A percentile compares a stretch with the other conserved stretches of the same genome.
These are phyloP conservation scores for Penaeus monodon DNA, from an alignment of 2,888 invertebrate genomes.

Conservation along the genomic window DNA sequence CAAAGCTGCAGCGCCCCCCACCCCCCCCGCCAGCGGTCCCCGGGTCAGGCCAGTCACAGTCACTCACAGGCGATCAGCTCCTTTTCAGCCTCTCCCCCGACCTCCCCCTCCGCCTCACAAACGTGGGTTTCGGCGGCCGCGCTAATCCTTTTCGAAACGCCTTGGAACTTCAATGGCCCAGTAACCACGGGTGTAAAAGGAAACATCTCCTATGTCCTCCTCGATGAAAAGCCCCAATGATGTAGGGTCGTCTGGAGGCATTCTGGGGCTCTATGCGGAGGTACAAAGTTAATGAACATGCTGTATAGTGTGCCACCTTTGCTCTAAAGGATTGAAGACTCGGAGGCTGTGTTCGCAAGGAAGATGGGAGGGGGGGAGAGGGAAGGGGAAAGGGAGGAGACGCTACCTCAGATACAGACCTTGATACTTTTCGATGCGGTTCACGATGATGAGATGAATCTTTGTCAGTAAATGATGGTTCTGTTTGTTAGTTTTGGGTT, in stretches of 20 bases:
- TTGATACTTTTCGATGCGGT: background rate
- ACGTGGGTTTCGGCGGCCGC: constrained; percentile 11
- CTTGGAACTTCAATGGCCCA: constrained; percentile 47
- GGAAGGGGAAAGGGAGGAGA: background rate
- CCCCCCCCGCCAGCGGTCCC: too few species aligned
- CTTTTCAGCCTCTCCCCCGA: background rate
- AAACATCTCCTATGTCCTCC: constrained; percentile 51
- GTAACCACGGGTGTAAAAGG: constrained; percentile 58
- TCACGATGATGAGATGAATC: too few species aligned
- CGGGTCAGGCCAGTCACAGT: background rate
- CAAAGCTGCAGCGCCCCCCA: background rate
- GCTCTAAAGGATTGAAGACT: constrained; percentile 36
- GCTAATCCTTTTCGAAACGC: constrained; percentile 58
- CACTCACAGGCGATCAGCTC: constrained; percentile 44
- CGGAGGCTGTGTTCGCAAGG: constrained; percentile 8
- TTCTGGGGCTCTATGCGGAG: constrained; percentile 43
- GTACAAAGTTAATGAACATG: constrained; percentile 58
- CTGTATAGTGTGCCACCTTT: background rate
- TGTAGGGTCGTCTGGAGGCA: constrained; percentile 55
- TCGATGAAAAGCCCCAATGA: constrained; percentile 52
- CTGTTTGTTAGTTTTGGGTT: too few species aligned
- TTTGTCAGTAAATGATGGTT: too few species aligned
- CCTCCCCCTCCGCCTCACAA: too few species aligned
- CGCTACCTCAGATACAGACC: background rate
- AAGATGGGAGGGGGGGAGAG: background rate